A percentile compares a stretch with the other conserved stretches of the same genome.
These are phyloP conservation scores for Syritta pipiens DNA, from an alignment of 2,888 invertebrate genomes.

Conservation along the genomic window DNA sequence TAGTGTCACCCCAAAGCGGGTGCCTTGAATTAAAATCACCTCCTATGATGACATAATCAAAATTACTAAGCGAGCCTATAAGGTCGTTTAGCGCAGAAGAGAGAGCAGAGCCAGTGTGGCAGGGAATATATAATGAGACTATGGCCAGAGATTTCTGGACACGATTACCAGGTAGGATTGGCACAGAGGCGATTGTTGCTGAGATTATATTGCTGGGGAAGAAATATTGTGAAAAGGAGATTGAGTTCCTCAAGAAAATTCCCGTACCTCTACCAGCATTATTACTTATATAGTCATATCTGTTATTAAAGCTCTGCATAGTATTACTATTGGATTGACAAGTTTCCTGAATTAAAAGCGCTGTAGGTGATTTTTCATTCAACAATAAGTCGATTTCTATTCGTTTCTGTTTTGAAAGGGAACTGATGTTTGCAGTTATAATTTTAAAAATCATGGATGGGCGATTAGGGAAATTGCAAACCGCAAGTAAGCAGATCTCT, in stretches of 20 bases:
- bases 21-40: slow-evolving; percentile 1
- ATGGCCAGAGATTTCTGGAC: neutral
- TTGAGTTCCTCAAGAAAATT: neutral
- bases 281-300: neutral
- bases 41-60: neutral
- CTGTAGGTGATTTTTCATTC: neutral
- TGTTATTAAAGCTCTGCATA: neutral
- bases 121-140: neutral
- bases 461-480: neutral
- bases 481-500: neutral
- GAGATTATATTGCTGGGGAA: neutral
- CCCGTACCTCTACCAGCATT: neutral
- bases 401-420: neutral
- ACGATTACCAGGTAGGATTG: neutral
- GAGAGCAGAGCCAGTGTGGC: neutral
- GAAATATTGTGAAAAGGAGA: neutral
- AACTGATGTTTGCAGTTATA: neutral
- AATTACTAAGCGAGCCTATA: neutral
- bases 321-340: neutral
- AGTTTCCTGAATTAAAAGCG: slow-evolving; percentile 5
- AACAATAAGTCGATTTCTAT: neutral
- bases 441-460: slow-evolving; percentile 3
- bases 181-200: neutral
- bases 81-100: neutral
- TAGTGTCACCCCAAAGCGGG: neutral